Evolutionary conservation across 2,888 invertebrate species (phyloP), one percentile per base, ranked within the genome.

Genomic region (Xestia xanthographa): DNA sequence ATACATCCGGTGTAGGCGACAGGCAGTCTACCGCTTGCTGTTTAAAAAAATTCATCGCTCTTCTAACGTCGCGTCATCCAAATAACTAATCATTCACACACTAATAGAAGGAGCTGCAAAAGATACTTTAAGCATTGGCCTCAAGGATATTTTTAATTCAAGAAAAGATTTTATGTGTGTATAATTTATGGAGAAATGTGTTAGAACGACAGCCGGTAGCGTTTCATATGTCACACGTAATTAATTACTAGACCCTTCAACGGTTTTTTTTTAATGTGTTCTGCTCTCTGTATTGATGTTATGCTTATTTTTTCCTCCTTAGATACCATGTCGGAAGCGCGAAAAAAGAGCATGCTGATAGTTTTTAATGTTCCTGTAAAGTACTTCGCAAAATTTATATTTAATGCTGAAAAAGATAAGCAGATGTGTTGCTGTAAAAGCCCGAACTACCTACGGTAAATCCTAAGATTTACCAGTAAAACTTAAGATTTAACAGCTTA

Each of bases 1-100:
- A 80, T 76, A 89, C 92, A 92, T 94, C 94, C 94, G 94, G 91
- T 86, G 79, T 70, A 80, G 94, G 95, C 95, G 95, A 92, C 95
- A 92, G 80, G 89, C 94, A 88, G 95, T 95, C 95, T 95, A 90
- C 88, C 83, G 80, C 43, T n/a, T 83, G 77, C 75, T 79, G 83
- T 72, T 74, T 72, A 87, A 85, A 92, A 91, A 90, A 88, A 82
- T 63, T 74, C 84, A 88, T 83, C 84, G 82, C 79, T 75, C 82
- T 87, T 82, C 84, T 87, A 88, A 91, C 88, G 89, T 90, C 91
- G 85, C 91, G 85, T 88, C 34, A 84, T 88, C 83, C 86, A 79
- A 86, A 85, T 82, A 75, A 78, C 77, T 77, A 77, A 65, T 68
- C 70, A 72, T 62, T 41, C 66, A 66, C 14, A 22, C n/a, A 70